Base-by-base conservation (phyloP, 2,797 vertebrate genomes). In the Pantherophis alleghaniensis region DNA sequence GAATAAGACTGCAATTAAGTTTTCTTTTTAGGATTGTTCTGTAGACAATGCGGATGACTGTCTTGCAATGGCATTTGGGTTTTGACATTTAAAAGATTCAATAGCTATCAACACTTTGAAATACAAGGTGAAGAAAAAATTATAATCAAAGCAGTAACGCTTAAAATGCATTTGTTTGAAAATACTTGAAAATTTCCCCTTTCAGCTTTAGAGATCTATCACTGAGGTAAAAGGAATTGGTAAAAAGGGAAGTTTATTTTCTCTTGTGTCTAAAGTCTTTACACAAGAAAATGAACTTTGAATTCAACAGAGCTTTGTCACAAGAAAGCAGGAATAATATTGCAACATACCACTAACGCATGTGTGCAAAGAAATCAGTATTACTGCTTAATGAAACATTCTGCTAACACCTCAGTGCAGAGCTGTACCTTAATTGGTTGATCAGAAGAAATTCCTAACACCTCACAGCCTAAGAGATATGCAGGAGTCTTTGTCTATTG, bases 381-480 rank as follows among this genome's bases (percentile, higher is more conserved):
- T 22, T 86, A 86, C 37, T 51, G 61, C 47, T 79, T 16, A 53
- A 26, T 28, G 7, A 42, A n/a, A 47, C 26, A 37, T 42, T 89
- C 53, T 32, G 20, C 20, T 18, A 4, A 18, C 28, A 74, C 28
- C n/a, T 59, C 55, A 88, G 7, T 28, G 16, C 59, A 88, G 26
- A 32, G 57, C 9, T 88, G 53, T 32, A 56, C 37, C 24, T 89
- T 66, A 66, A 92, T 89, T 26, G 28, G 0, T 11, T 66, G 4
- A 0, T 88, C 14, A 86, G 56, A 26, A 26, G 47, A 12, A n/a
- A 90, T 66, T 66, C 18, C 4, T 24, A 9, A 0, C 0, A 16
- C 7, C 83, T n/a, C 69, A 89, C 9, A 89, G 7, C 57, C 20
- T 0, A 92, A n/a, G 28, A 57, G 86, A 74, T 26, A 14, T 0